These are phyloP conservation scores for Aleiodes leptofemur DNA, from an alignment of 2,888 invertebrate genomes.

Conservation along the genomic window DNA sequence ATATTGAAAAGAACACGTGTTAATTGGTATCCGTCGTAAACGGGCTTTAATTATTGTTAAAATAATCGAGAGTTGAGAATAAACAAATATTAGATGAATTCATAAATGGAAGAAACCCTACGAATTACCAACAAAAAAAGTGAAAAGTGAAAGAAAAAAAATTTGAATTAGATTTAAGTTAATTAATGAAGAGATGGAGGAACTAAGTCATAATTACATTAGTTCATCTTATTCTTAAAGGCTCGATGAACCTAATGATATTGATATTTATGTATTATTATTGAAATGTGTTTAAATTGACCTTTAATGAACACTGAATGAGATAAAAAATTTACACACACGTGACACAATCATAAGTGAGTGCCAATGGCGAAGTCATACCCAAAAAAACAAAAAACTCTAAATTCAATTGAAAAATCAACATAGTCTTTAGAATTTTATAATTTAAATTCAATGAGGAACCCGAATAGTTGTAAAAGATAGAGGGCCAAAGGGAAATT, in stretches of 20 bases:
- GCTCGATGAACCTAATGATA: not conserved
- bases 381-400: slow-evolving; percentile 2
- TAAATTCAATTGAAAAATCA: not conserved
- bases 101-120: not conserved
- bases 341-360: slow-evolving; percentile 22
- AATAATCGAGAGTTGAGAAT: slow-evolving; percentile 35
- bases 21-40: slow-evolving; percentile 42
- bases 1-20: slow-evolving; percentile 20
- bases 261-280: slow-evolving; percentile 24
- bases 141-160: not conserved
- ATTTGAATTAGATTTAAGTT: slow-evolving; percentile 10
- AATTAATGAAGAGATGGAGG: not conserved
- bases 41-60: slow-evolving; percentile 45
- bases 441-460: not conserved
- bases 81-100: not conserved
- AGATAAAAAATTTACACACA: not conserved
- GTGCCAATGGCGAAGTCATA: slow-evolving; percentile 11
- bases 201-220: not conserved
- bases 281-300: not conserved
- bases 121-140: slow-evolving; percentile 10
- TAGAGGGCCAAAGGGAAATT: slow-evolving; percentile 6
- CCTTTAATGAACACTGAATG: not conserved
- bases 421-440: not conserved
- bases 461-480: not conserved
- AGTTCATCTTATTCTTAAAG: not conserved